These are phyloP conservation scores for Troilus luridus DNA, from an alignment of 2,888 invertebrate species.

Conservation along the genomic window DNA sequence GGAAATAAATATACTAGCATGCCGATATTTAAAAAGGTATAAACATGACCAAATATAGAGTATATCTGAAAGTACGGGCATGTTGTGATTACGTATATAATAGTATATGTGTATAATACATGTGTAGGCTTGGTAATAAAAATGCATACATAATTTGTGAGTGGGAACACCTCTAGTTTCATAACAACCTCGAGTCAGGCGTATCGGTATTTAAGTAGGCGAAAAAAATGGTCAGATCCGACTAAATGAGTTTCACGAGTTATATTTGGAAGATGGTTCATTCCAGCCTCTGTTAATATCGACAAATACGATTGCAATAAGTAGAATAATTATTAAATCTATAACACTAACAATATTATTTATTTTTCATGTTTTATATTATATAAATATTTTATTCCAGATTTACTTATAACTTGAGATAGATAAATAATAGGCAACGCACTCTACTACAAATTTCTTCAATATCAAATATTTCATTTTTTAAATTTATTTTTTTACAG, in stretches of 20 bases:
- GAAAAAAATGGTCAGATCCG: conserved; percentile 35
- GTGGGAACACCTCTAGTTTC: background rate
- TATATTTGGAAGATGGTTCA: background rate
- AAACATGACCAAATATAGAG: background rate
- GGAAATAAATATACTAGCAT: no score
- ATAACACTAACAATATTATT: background rate
- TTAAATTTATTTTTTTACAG: no score
- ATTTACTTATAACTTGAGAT: no score
- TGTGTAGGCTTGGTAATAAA: background rate
- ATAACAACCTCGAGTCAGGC: conserved; percentile 2
- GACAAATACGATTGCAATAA: background rate
- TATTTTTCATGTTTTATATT: no score
- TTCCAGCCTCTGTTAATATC: background rate
- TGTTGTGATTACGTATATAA: background rate
- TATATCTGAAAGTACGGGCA: background rate
- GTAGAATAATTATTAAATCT: background rate
- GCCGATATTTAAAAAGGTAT: background rate
- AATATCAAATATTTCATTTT: no score
- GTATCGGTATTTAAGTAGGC: conserved; percentile 39
- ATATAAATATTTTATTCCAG: no score
- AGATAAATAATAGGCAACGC: no score
- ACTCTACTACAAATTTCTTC: no score
- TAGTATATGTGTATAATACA: background rate
- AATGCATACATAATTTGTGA: conserved; percentile 21
- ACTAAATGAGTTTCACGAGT: conserved; percentile 2